phyloP scores from a whole-genome alignment of 2,113 vertebrate genomes.

The Burhinus bistriatus region DNA sequence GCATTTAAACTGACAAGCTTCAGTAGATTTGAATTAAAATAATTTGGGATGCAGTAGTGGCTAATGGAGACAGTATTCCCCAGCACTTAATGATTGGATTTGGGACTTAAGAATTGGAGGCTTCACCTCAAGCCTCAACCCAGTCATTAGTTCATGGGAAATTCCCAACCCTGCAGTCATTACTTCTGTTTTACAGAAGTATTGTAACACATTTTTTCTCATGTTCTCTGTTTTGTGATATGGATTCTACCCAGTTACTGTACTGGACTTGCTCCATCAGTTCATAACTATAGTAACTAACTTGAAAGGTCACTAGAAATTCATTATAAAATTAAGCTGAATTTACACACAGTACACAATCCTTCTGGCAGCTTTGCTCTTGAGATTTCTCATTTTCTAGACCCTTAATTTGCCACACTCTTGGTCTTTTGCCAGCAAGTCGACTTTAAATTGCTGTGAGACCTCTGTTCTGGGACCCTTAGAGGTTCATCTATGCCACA shows the following conservation, averaged over 20 bases:
- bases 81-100: neutral
- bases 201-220: neutral
- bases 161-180: neutral
- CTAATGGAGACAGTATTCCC: neutral
- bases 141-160: neutral
- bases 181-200: neutral
- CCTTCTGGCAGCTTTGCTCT: neutral
- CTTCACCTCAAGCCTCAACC: neutral
- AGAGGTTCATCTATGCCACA: neutral
- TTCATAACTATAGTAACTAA: neutral
- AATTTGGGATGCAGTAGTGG: neutral
- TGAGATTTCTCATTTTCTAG: neutral
- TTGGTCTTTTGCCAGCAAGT: neutral
- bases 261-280: neutral
- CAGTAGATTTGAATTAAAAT: neutral
- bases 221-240: neutral
- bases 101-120: neutral
- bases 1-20: neutral
- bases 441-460: neutral
- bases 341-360: neutral
- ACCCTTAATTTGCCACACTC: neutral
- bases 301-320: neutral
- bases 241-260: neutral
- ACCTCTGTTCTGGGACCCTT: neutral
- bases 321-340: neutral